A percentile compares a stretch with the other conserved stretches of the same genome.
Conservation (phyloP, 2,113 vertebrate species). For the Corvus cornix region DNA sequence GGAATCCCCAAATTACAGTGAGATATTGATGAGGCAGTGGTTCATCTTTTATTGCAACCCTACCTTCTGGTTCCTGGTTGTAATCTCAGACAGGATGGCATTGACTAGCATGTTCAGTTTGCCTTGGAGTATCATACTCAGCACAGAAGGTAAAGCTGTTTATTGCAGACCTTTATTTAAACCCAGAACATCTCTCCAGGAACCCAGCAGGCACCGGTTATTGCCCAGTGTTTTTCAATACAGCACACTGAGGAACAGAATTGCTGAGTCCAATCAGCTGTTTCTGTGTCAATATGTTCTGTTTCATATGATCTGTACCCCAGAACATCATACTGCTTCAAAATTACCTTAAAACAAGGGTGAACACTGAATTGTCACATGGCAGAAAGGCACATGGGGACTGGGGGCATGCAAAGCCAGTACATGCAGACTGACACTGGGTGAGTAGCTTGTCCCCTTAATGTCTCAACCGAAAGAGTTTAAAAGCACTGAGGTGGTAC, state of each 20-base stretch:
- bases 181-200: not conserved
- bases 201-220: not conserved
- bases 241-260: not conserved
- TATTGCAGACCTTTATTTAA: not conserved
- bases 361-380: not conserved
- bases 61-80: not conserved
- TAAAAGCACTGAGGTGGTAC: not conserved
- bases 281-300: not conserved
- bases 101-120: not conserved
- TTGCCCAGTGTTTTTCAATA: not conserved
- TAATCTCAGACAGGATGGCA: not conserved
- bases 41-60: not conserved
- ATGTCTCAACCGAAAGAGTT: not conserved
- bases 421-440: fast-evolving
- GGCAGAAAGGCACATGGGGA: not conserved
- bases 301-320: not conserved
- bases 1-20: not conserved
- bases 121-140: not conserved
- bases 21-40: not conserved
- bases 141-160: not conserved
- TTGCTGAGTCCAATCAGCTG: not conserved
- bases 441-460: not conserved
- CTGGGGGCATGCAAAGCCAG: not conserved
- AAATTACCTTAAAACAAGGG: not conserved
- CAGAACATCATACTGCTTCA: not conserved